Conservation (phyloP, 2,797 vertebrate genomes). For the Geotrypetes seraphini region DNA sequence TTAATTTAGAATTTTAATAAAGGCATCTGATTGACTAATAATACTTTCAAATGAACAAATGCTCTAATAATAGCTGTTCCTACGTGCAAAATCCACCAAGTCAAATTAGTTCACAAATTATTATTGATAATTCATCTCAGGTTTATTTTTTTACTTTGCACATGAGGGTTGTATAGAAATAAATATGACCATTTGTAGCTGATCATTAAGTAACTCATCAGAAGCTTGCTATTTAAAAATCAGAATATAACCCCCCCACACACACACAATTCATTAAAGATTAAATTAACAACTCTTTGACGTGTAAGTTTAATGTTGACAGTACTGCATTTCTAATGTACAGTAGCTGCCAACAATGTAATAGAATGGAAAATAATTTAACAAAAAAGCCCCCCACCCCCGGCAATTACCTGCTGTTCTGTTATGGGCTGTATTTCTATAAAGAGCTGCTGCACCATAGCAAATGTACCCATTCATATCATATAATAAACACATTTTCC, state of each 20-base stretch:
- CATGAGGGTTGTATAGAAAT: not conserved
- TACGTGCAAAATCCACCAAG: too few relatives aligned
- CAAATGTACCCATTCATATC: not conserved
- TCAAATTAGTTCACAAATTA: too few relatives aligned
- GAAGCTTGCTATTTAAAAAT: not conserved
- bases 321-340: not conserved
- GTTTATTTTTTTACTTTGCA: not conserved
- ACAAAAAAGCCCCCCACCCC: not conserved
- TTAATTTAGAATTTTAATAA: too few relatives aligned
- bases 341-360: not conserved
- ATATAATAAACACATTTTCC: not conserved
- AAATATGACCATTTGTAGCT: not conserved
- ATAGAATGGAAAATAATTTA: not conserved
- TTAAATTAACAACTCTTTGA: not conserved
- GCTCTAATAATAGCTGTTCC: too few relatives aligned
- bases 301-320: not conserved
- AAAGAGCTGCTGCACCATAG: not conserved
- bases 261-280: not conserved
- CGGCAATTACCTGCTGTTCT: not conserved
- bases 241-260: not conserved
- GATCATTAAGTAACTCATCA: not conserved
- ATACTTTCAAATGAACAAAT: too few relatives aligned
- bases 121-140: not conserved
- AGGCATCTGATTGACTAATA: too few relatives aligned
- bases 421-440: not conserved